Conservation (phyloP, 1,140 invertebrate genomes). For the Drosophila hydei region DNA sequence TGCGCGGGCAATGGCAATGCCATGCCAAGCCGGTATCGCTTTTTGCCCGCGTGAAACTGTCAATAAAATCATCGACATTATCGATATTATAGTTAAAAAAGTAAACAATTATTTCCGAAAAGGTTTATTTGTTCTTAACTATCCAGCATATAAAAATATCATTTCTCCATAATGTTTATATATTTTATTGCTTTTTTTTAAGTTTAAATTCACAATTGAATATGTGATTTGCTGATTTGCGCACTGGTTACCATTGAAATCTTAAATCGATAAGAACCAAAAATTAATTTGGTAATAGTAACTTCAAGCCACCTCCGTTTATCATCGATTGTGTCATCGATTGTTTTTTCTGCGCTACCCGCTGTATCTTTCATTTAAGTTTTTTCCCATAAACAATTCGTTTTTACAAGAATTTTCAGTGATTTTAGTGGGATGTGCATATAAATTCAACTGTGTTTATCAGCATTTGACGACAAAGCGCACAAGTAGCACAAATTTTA, state of each 20-base stretch:
- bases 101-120: neutral
- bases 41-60: constrained; percentile 22
- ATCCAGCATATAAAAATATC: neutral
- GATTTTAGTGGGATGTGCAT: constrained; percentile 7
- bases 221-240: too few relatives aligned
- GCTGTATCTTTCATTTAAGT: constrained; percentile 68
- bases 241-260: neutral
- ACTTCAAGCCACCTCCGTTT: neutral
- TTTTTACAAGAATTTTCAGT: constrained; percentile 10
- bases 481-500: constrained; percentile 5
- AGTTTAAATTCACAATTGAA: neutral
- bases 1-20: constrained; percentile 63
- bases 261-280: neutral
- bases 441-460: constrained; percentile 34
- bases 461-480: neutral
- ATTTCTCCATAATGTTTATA: neutral
- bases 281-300: neutral
- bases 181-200: too few relatives aligned
- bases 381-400: constrained; percentile 42
- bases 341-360: constrained; percentile 40
- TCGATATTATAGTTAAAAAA: neutral
- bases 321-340: constrained; percentile 18
- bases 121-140: neutral
- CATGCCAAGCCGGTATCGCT: constrained; percentile 48
- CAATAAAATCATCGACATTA: constrained; percentile 5